phyloP scores from a whole-genome alignment of 2,888 invertebrate species.

The Achlya flavicornis region DNA sequence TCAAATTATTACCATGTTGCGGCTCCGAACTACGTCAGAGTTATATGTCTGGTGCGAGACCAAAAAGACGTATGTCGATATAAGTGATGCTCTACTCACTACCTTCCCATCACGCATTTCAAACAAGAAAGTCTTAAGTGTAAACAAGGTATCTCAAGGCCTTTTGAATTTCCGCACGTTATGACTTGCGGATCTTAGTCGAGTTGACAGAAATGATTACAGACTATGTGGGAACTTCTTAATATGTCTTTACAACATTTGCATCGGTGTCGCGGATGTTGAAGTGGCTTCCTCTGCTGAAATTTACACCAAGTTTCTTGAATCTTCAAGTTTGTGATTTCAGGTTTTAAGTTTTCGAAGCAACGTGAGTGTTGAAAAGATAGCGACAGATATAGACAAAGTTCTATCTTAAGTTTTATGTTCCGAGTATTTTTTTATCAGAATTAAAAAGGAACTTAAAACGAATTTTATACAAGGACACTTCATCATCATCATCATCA shows the following conservation, averaged over 20 bases:
- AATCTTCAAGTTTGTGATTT: slow-evolving; percentile 39
- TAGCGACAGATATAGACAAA: slow-evolving; percentile 20
- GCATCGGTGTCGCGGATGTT: slow-evolving; percentile 55
- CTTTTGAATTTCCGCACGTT: slow-evolving; percentile 30
- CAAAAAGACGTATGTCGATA: slow-evolving; percentile 48
- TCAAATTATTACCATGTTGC: slow-evolving; percentile 81
- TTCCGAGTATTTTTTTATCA: neutral
- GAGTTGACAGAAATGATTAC: slow-evolving; percentile 78
- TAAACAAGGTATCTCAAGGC: slow-evolving; percentile 36
- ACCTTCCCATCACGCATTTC: slow-evolving; percentile 27
- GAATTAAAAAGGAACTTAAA: neutral
- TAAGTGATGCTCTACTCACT: slow-evolving; percentile 29
- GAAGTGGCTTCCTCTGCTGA: slow-evolving; percentile 45
- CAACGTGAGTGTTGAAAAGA: slow-evolving; percentile 28
- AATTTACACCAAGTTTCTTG: slow-evolving; percentile 62
- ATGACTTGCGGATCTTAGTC: slow-evolving; percentile 41
- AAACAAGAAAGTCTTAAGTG: slow-evolving; percentile 43
- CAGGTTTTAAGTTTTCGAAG: slow-evolving; percentile 21
- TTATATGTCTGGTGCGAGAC: slow-evolving; percentile 34
- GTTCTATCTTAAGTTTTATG: neutral
- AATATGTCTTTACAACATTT: slow-evolving; percentile 79
- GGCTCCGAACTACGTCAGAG: slow-evolving; percentile 60
- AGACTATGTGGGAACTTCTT: slow-evolving; percentile 70
- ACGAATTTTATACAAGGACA: no score
- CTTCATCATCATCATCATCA: no score